Evolutionary conservation across 2,888 invertebrate species (phyloP).

Genomic region (Cerastis rubricosa): DNA sequence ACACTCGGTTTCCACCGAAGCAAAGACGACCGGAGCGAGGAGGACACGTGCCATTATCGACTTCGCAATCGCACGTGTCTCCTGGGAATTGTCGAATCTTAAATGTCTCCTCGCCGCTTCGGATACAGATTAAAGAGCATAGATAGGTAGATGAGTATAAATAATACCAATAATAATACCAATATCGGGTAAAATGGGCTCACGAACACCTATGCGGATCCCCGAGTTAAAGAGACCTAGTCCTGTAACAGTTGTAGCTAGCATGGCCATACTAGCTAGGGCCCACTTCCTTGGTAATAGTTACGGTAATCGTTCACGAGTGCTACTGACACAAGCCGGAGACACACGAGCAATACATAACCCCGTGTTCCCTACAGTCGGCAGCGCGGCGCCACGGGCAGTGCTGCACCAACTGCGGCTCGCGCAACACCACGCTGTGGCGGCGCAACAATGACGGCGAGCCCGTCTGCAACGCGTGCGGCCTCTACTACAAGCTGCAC

Average conservation of each 20-base stretch:
- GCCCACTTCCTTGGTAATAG: slow-evolving; percentile 5
- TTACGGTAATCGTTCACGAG: neutral
- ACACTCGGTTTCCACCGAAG: neutral
- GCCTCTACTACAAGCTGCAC: slow-evolving; percentile 98
- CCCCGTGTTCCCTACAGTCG: slow-evolving; percentile 89
- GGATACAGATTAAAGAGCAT: neutral
- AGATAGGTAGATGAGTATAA: neutral
- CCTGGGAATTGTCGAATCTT: neutral
- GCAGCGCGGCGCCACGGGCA: slow-evolving; percentile 97
- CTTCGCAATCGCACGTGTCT: neutral
- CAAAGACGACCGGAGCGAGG: neutral
- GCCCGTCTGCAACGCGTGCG: slow-evolving; percentile 99
- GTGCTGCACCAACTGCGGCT: slow-evolving; percentile 99
- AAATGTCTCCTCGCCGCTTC: neutral
- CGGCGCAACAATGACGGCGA: slow-evolving; percentile 99
- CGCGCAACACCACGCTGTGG: slow-evolving; percentile 99
- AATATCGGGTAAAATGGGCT: neutral
- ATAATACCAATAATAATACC: no score
- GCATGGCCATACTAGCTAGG: neutral
- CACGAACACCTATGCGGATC: neutral
- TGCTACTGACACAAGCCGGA: neutral
- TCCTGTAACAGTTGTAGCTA: neutral
- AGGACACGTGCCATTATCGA: neutral
- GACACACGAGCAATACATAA: slow-evolving; percentile 16
- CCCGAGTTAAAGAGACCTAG: neutral